Base-by-base conservation (phyloP, 2,113 vertebrate genomes). In the Potamarius usumacintae region DNA sequence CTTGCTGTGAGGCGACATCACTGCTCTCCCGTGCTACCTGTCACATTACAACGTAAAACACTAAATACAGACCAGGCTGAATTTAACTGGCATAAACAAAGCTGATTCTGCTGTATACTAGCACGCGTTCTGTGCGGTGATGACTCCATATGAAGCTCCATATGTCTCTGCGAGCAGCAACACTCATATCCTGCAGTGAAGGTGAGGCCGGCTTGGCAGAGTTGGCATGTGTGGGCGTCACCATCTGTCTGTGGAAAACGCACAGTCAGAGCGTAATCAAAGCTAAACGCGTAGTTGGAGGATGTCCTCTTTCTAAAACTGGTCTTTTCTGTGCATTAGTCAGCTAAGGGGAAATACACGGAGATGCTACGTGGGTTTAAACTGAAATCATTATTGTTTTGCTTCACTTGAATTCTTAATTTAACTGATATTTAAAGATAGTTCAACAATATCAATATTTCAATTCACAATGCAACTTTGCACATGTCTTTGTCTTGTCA, bases 211-310 rank as follows among this genome's bases (percentile, higher is more conserved):
- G 94, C 92, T 94, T 94, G 77, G 42, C 76, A 48, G 58, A 55
- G 48, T 67, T 78, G 71, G 81, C 91, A 88, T 88, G 89, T 89
- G 89, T 89, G 91, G 91, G 92, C 93, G 94, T 91, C 82, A 86
- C 90, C 89, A 85, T 92, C 91, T 92, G 87, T 85, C 25, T 91
- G 88, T 92, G 92, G 92, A 94, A 92, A 92, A 82, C 62, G 5
- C 52, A n/a, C 78, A 53, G 71, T 81, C 78, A 42, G 78, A 20
- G 72, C 1, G 9, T 58, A 86, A 82, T 82, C 85, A 72, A 67
- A 82, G 20, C 63, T 18, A 20, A 55, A 87, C 74, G 62, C 18
- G 65, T 57, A 67, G 27, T 82, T 63, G 15, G 34, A 87, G 79
- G 86, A 60, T 27, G 86, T 71, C 27, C 65, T 74, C 67, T 22